Percentiles rank a stretch among this genome's conserved stretches.
These are phyloP conservation scores for Coregonus suidteri DNA, from an alignment of 2,797 vertebrate species.

Conservation along the genomic window DNA sequence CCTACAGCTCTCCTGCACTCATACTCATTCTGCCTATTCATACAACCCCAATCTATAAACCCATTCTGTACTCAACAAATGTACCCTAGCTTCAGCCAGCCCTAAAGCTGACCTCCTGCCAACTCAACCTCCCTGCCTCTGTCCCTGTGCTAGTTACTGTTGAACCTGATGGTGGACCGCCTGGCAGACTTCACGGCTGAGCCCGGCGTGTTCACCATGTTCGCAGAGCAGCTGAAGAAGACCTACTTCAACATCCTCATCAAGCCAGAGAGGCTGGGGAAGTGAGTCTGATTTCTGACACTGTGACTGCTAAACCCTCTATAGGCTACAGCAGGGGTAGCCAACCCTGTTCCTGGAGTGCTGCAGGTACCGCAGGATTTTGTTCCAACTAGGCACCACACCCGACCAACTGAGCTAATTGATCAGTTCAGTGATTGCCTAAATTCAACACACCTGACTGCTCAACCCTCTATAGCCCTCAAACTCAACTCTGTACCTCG, in stretches of 20 bases:
- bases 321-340: too few relatives aligned
- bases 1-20: neutral
- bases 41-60: neutral
- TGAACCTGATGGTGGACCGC: constrained; percentile 89
- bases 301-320: neutral
- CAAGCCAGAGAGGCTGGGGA: constrained; percentile 88
- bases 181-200: constrained; percentile 85
- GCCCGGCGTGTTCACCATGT: constrained; percentile 88
- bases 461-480: too few relatives aligned
- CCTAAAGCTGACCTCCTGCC: neutral
- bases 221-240: constrained; percentile 92
- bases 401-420: too few relatives aligned
- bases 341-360: too few relatives aligned
- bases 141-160: constrained; percentile 78
- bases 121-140: neutral
- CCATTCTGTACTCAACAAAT: neutral
- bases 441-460: too few relatives aligned
- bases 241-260: constrained; percentile 94
- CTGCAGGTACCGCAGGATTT: too few relatives aligned
- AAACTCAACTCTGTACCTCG: too few relatives aligned
- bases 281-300: constrained; percentile 75
- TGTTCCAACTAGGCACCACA: too few relatives aligned
- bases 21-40: neutral
- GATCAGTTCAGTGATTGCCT: too few relatives aligned
- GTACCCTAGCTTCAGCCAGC: neutral